These are phyloP conservation scores for Hippopotamus amphibius DNA, from an alignment of 2,113 vertebrate species.

Conservation along the genomic window DNA sequence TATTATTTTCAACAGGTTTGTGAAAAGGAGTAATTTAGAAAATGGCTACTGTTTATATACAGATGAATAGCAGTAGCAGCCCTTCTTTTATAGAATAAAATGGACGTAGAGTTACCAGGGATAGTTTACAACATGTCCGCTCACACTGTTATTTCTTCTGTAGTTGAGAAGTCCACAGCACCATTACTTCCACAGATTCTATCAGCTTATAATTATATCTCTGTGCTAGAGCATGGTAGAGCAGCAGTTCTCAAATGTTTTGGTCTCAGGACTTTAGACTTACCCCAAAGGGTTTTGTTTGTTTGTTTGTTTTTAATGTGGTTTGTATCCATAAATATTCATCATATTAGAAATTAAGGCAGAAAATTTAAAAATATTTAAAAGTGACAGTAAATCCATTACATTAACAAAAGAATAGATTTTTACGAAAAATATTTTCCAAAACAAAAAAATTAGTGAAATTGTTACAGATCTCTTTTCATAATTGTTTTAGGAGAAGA, in stretches of 20 bases:
- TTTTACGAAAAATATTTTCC: conserved; percentile 50
- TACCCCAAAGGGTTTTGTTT: background rate
- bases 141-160: background rate
- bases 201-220: background rate
- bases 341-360: background rate
- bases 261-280: conserved; percentile 16
- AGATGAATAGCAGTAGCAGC: conserved; percentile 36
- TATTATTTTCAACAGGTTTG: conserved; percentile 57
- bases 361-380: background rate
- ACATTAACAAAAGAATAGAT: conserved; percentile 36
- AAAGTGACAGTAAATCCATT: conserved; percentile 22
- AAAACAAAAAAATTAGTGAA: background rate
- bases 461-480: background rate
- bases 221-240: background rate
- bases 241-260: background rate
- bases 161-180: background rate
- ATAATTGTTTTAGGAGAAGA: conserved; percentile 17
- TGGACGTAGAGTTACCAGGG: background rate
- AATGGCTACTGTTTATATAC: background rate
- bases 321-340: background rate
- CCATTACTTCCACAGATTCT: background rate
- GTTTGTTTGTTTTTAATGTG: background rate
- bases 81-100: background rate
- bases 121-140: background rate
- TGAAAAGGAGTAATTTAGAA: conserved; percentile 56